Evolutionary conservation across 2,797 vertebrate species (phyloP), one percentile per base, ranked within the genome.

Genomic region (Mus minutoides): DNA sequence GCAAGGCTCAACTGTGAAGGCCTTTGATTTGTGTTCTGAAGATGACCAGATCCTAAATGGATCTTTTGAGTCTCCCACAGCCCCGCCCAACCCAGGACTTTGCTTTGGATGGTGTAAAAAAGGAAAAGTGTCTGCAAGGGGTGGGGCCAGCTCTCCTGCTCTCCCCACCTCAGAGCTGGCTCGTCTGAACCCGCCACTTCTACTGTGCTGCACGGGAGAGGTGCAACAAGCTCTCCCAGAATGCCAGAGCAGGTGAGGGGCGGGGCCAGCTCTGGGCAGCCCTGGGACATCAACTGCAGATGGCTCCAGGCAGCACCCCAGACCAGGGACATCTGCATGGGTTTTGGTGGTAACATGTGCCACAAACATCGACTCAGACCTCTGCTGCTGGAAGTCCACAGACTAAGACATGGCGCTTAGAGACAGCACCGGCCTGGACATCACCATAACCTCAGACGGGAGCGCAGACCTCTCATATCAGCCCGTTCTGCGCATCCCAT

Each of bases 11-110:
- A 88, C 37, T 37, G 21, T 29, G 31, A 9, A n/a, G 46, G 21
- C 37, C 76, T 84, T 77, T 71, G 62, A 64, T 73, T 78, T 92
- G 52, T 89, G 52, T 58, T 90, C 94, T 40, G 16, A 49, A 78
- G 69, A 31, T 26, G 19, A 69, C 22, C 37, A 60, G 37, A 67
- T 31, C 10, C n/a, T 46, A 54, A 40, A 29, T 49, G 19, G 46
- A n/a, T 40, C 77, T 56, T 84, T 54, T 56, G 76, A 73, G 60
- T 26, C 31, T 52, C 92, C 37, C 11, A 4, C 31, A 88, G 2
- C 12, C 60, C 49, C 43, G 49, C 40, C 11, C 73, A 58, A 37
- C 73, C n/a, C 71, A 76, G 62, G 1, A 10, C 75, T 31, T 2
- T 12, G 56, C 43, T 86, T 62, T 83, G 85, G 31, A 64, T 29